Evolutionary conservation across 2,113 vertebrate genomes (phyloP).

Genomic region (Mellivora capensis): DNA sequence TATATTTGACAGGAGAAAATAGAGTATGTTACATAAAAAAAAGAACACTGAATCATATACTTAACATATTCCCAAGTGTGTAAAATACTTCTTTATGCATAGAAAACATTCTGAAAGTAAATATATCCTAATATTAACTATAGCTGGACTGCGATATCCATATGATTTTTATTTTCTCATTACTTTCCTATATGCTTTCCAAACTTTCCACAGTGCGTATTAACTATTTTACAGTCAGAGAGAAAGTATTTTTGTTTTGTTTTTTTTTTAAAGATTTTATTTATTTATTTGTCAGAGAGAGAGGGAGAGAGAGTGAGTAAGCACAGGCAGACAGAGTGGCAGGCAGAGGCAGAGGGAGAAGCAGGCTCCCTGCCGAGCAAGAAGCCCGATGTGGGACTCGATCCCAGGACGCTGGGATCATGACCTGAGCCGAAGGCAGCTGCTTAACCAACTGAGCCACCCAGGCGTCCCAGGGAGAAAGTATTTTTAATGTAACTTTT

Average conservation of each 20-base stretch:
- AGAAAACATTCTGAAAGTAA: conserved; percentile 44
- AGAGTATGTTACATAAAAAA: not conserved
- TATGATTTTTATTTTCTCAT: conserved; percentile 4
- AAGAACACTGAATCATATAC: not conserved
- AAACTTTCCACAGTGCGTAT: conserved; percentile 14
- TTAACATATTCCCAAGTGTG: not conserved
- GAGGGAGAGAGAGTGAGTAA: no score
- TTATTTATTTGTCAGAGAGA: no score
- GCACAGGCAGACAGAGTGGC: no score
- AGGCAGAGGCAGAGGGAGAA: no score
- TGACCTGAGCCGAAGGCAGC: no score
- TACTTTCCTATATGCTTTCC: conserved; percentile 21
- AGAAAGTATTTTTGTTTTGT: not conserved
- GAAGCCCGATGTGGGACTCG: no score
- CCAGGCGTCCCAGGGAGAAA: no score
- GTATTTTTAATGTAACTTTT: conserved; percentile 4
- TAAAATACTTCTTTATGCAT: not conserved
- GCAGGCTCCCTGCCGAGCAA: no score
- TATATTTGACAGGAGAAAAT: not conserved
- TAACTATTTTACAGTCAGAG: not conserved
- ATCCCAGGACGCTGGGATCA: no score
- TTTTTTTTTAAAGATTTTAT: no score
- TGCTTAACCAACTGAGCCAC: no score
- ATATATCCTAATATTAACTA: conserved; percentile 25
- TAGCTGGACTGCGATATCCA: not conserved